Base-by-base conservation (phyloP, 2,797 vertebrate species). In the Enteromius viviparus region DNA sequence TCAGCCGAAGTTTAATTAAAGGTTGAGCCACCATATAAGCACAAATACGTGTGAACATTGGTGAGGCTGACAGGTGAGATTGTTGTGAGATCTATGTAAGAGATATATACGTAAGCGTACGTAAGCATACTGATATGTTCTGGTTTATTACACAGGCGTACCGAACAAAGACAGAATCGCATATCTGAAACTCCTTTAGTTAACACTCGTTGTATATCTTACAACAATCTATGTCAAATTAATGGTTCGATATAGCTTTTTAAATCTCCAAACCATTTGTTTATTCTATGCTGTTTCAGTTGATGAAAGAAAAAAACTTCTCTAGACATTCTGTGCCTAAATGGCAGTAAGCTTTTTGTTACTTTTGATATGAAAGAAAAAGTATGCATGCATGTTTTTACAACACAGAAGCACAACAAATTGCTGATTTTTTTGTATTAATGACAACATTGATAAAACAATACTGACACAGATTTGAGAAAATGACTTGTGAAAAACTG, bases 1-100 rank as follows among this genome's bases (percentile, higher is more conserved):
- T 40, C 32, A 72, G 26, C 32, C 19, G 19, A 60, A 78, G 42
- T 53, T 51, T 66, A 66, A 66, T 77, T 42, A 47, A 62, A 76
- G 40, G 40, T 32, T 71, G 42, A 71, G 40, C 7, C 72, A 75
- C 32, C 29, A 42, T 17, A 29, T 40, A 62, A 45, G 15, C 14
- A 26, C 19, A 45, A 71, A 71, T 15, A 77, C 10, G 19, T 17
- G 21, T 64, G 15, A 42, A 64, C 37, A 9, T 47, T 42, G 40
- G 11, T 12, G 58, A 19, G 4, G 47, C 23, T 17, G 49, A 72
- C 7, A 32, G 8, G 55, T 5, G 34, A 29, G 58, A 62, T 62
- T 62, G 23, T 15, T n/a, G n/a, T n/a, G n/a, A n/a, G n/a, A n/a
- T 62, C 10, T 29, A 29, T 26, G 26, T 26, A 26, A 26, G 26